Percentiles rank a stretch among this genome's conserved stretches.
Conservation (phyloP, 2,888 invertebrate genomes). For the Melangyna quadrimaculata region DNA sequence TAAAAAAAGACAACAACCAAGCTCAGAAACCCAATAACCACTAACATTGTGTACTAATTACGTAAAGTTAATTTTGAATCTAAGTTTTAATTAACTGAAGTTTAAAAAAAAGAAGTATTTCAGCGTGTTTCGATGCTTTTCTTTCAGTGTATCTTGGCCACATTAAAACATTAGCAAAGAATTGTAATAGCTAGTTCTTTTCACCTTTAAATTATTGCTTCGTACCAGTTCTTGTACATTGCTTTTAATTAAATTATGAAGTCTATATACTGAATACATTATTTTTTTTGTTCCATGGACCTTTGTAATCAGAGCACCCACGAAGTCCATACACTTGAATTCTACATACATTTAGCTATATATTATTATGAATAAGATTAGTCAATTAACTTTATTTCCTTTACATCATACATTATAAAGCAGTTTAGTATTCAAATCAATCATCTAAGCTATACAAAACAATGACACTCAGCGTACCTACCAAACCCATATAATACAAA, state of each 20-base stretch:
- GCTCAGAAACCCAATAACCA: too few species aligned
- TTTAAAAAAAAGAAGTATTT: too few species aligned
- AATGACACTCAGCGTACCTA: conserved; percentile 11
- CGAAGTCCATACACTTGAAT: not conserved
- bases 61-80: too few species aligned
- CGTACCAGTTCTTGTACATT: not conserved
- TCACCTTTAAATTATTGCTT: too few species aligned
- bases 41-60: too few species aligned
- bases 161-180: not conserved
- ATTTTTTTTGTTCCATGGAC: not conserved
- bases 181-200: not conserved
- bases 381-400: conserved; percentile 8
- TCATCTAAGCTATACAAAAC: conserved; percentile 3
- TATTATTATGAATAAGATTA: not conserved
- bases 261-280: not conserved
- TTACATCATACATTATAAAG: conserved; percentile 9
- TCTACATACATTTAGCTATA: not conserved
- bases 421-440: conserved; percentile 13
- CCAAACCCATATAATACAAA: not conserved
- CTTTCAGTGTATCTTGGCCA: not conserved
- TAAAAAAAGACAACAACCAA: too few species aligned
- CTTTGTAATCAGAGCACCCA: not conserved
- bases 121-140: too few species aligned
- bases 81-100: too few species aligned
- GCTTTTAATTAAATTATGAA: not conserved